A percentile compares a stretch with the other conserved stretches of the same genome.
Conservation (phyloP, 2,113 vertebrate species). For the Pelecanus crispus region DNA sequence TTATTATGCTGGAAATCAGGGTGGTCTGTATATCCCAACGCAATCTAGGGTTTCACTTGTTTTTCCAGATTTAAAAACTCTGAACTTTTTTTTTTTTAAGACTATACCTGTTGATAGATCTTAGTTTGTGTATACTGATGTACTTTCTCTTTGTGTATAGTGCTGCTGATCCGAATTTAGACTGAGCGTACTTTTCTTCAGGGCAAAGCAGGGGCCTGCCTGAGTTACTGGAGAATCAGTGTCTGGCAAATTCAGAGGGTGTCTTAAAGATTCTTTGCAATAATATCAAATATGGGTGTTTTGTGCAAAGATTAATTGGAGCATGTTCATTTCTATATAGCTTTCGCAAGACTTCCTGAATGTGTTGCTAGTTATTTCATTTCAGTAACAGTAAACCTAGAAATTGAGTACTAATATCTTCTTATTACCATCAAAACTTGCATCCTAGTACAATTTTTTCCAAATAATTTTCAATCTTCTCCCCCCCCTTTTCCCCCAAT, state of each 20-base stretch:
- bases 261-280: neutral
- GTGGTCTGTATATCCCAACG: neutral
- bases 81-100: neutral
- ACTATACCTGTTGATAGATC: neutral
- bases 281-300: neutral
- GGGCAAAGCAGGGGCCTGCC: neutral
- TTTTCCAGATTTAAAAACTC: neutral
- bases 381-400: neutral
- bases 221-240: neutral
- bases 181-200: neutral
- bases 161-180: neutral
- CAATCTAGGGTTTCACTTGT: neutral
- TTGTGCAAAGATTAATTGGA: neutral
- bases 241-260: neutral
- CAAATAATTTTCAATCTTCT: neutral
- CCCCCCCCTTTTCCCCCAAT: rapidly evolving
- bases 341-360: neutral
- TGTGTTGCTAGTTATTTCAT: neutral
- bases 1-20: neutral
- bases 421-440: neutral
- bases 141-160: neutral
- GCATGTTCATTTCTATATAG: neutral
- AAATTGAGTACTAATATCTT: neutral
- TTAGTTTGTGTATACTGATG: neutral
- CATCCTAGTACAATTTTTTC: neutral